phyloP scores from a whole-genome alignment of 2,797 vertebrate genomes.

The Spheniscus humboldti region DNA sequence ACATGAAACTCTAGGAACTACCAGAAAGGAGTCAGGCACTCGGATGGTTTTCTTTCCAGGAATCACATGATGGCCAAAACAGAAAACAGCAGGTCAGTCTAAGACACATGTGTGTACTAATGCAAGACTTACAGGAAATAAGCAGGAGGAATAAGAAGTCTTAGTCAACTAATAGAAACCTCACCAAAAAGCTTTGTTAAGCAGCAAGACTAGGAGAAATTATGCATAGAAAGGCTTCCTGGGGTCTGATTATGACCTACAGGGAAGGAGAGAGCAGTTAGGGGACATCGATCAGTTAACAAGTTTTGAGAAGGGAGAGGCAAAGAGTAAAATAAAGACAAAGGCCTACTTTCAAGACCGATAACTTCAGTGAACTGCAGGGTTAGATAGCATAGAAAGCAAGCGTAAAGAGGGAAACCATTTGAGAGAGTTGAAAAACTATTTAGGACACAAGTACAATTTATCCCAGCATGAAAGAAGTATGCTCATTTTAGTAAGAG shows the following conservation, averaged over 20 bases:
- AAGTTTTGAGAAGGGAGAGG: neutral
- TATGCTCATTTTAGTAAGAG: neutral
- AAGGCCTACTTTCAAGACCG: neutral
- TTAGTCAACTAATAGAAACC: neutral
- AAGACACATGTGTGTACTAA: neutral
- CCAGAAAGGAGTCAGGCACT: neutral
- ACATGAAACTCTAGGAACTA: neutral
- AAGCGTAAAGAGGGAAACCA: neutral
- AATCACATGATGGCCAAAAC: neutral
- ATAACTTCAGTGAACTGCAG: neutral
- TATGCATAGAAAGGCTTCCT: neutral
- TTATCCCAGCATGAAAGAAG: neutral
- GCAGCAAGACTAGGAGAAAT: neutral
- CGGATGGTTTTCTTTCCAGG: neutral
- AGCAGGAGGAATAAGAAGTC: neutral
- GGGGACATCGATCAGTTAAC: neutral
- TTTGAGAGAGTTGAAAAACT: neutral
- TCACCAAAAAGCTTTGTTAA: neutral
- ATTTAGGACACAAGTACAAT: neutral
- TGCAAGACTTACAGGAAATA: neutral
- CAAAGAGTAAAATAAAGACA: neutral
- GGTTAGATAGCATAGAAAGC: neutral
- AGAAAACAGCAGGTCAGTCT: neutral
- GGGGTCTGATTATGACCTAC: neutral
- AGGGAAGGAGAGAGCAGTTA: neutral